These are phyloP conservation scores for Crossocerus cetratus DNA, from an alignment of 2,888 invertebrate genomes.

Conservation along the genomic window DNA sequence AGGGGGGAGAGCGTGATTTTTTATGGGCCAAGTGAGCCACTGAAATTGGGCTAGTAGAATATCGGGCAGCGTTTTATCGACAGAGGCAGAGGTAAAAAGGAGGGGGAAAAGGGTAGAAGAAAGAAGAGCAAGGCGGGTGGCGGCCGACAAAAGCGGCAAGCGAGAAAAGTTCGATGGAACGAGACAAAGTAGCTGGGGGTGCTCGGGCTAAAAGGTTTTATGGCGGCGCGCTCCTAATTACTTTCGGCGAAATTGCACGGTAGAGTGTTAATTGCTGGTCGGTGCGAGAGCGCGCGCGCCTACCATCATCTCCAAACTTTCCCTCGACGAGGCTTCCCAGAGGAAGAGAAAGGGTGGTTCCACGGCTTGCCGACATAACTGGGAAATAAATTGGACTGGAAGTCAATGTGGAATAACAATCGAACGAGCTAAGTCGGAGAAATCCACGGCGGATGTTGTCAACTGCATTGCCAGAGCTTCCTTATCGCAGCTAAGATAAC, in stretches of 20 bases:
- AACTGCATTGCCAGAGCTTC: background rate
- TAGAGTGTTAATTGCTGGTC: conserved; percentile 8
- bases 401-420: background rate
- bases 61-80: too few species aligned
- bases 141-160: too few species aligned
- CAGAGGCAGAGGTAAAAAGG: background rate
- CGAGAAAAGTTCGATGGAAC: background rate
- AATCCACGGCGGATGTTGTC: background rate
- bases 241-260: conserved; percentile 5
- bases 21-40: too few species aligned
- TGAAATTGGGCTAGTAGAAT: too few species aligned
- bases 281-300: background rate
- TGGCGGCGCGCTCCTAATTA: conserved; percentile 2
- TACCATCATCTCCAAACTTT: conserved; percentile 6
- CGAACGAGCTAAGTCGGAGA: background rate
- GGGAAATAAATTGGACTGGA: background rate
- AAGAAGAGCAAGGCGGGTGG: too few species aligned
- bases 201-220: conserved; percentile 4
- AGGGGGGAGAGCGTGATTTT: too few species aligned
- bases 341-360: background rate
- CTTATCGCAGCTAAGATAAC: background rate
- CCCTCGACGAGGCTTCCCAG: background rate
- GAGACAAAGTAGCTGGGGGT: background rate
- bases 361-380: background rate
- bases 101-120: background rate